These are phyloP conservation scores for Thaleichthys pacificus DNA, from an alignment of 2,797 vertebrate species.

Conservation along the genomic window DNA sequence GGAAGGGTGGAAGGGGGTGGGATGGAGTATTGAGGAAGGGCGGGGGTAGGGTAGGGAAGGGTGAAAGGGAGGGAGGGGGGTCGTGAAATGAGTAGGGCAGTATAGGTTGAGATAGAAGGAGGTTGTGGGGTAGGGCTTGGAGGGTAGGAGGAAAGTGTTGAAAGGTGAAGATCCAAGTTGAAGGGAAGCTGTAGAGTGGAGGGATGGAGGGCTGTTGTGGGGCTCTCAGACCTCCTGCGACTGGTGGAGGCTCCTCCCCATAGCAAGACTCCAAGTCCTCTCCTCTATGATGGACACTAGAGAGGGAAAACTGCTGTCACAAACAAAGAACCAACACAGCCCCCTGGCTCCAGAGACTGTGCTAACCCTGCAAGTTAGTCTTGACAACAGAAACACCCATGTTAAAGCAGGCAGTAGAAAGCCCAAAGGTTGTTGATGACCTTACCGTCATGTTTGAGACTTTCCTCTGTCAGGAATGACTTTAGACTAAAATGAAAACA, in stretches of 20 bases:
- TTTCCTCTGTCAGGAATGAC: constrained; percentile 14
- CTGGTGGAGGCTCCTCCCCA: constrained; percentile 6
- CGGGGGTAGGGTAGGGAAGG: no score
- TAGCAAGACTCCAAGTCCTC: constrained; percentile 25
- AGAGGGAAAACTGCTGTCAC: background rate
- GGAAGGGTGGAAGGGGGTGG: no score
- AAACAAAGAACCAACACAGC: background rate
- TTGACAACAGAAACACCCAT: background rate
- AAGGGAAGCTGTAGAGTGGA: constrained; percentile 10
- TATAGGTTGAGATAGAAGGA: background rate
- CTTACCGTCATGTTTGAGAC: constrained; percentile 31
- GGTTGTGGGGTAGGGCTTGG: constrained; percentile 15
- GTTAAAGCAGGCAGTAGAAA: background rate
- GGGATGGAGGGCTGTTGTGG: constrained; percentile 6
- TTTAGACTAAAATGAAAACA: constrained; percentile 34
- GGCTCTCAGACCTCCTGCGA: constrained; percentile 5
- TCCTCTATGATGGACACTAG: background rate
- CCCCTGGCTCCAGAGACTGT: background rate
- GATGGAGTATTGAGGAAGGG: no score
- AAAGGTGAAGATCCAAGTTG: background rate
- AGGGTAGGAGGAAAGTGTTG: background rate
- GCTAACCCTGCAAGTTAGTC: background rate
- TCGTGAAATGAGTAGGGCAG: no score
- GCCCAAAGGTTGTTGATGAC: background rate
- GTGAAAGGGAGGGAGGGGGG: no score